These are phyloP conservation scores for Siniperca undulata DNA, from an alignment of 2,797 vertebrate species.

Conservation along the genomic window DNA sequence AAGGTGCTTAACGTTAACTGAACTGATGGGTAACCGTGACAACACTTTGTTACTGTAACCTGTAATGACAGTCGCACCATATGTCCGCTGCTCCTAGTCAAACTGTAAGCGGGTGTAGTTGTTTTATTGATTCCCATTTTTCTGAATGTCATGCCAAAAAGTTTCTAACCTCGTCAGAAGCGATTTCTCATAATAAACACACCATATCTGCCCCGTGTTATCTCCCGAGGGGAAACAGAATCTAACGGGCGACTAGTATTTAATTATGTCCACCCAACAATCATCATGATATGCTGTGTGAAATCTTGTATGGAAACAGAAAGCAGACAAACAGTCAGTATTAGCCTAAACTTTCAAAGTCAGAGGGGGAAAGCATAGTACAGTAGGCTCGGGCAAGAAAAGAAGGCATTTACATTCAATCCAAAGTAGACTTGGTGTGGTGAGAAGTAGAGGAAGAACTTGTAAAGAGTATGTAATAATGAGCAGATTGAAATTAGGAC, in stretches of 20 bases:
- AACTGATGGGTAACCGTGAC: slow-evolving; percentile 17
- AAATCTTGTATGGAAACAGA: not conserved
- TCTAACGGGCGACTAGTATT: too few species aligned
- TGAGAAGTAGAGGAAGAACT: too few species aligned
- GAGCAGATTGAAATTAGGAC: not conserved
- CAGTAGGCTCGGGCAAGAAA: not conserved
- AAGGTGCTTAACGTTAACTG: not conserved
- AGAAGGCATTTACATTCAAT: not conserved
- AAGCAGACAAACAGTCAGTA: not conserved
- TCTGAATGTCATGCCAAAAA: not conserved
- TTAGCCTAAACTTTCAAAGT: not conserved
- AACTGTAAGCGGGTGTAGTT: not conserved
- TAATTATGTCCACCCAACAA: not conserved
- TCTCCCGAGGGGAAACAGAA: not conserved
- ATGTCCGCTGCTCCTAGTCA: not conserved
- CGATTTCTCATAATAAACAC: not conserved
- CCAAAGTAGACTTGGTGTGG: not conserved
- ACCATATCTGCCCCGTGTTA: too few species aligned
- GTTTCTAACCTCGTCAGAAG: not conserved
- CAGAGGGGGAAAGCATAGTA: not conserved
- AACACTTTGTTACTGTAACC: not conserved
- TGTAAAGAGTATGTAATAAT: not conserved
- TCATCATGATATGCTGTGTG: too few species aligned
- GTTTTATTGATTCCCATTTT: too few species aligned
- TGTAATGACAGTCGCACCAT: not conserved